Conservation (phyloP, 2,888 invertebrate species). For the Andrena praecox region DNA sequence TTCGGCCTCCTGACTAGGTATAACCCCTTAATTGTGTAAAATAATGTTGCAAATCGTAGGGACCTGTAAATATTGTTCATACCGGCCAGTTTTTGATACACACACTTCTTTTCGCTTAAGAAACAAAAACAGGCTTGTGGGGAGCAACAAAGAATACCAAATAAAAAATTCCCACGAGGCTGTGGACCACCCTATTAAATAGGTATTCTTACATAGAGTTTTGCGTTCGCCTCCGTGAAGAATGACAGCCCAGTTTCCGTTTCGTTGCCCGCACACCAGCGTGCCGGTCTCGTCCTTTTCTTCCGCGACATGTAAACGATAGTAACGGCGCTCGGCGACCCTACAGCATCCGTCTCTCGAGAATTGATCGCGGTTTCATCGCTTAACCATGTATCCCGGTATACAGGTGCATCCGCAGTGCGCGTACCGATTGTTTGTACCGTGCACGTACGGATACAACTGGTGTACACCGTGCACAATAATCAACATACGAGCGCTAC, state of each 20-base stretch:
- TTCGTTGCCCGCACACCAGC: not conserved
- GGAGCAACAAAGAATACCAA: too few species aligned
- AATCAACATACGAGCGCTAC: slow-evolving; percentile 48
- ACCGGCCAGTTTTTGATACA: too few species aligned
- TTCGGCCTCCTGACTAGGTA: too few species aligned
- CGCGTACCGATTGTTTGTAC: slow-evolving; percentile 57
- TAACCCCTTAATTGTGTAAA: too few species aligned
- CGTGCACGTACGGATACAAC: slow-evolving; percentile 49
- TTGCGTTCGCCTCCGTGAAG: not conserved
- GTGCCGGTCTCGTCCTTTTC: not conserved
- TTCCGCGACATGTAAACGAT: not conserved
- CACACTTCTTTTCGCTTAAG: too few species aligned
- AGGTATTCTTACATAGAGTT: too few species aligned
- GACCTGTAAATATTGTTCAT: too few species aligned
- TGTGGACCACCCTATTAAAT: too few species aligned
- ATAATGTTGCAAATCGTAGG: too few species aligned
- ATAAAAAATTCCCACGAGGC: too few species aligned
- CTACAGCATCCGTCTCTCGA: slow-evolving; percentile 34
- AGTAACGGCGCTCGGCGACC: slow-evolving; percentile 14
- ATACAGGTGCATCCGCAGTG: slow-evolving; percentile 55
- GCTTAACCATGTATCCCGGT: slow-evolving; percentile 14
- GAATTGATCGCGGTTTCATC: slow-evolving; percentile 65
- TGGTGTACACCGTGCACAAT: slow-evolving; percentile 37
- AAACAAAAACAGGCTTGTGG: too few species aligned
- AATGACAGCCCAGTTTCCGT: not conserved